These are phyloP conservation scores for Quadroppia sp. DNA, from an alignment of 2,888 invertebrate genomes.

Conservation along the genomic window DNA sequence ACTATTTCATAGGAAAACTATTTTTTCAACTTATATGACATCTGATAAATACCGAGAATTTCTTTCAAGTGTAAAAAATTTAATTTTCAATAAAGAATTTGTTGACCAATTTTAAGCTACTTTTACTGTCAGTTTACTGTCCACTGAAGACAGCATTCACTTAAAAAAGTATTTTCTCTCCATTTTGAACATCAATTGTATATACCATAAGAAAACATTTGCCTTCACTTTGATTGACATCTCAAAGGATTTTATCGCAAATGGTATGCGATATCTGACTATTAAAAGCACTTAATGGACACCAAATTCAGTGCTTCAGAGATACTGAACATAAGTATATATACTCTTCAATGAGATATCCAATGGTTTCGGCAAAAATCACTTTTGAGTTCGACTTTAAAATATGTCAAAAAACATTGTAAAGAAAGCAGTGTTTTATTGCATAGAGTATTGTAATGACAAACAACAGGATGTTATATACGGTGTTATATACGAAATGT, in stretches of 20 bases:
- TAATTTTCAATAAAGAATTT: background rate
- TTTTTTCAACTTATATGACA: too few relatives aligned
- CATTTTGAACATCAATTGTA: background rate
- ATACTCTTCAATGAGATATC: too few relatives aligned
- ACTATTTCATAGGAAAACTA: too few relatives aligned
- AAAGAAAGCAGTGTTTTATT: too few relatives aligned
- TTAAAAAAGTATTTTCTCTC: background rate
- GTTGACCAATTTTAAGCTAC: background rate
- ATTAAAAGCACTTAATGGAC: background rate
- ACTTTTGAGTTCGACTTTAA: too few relatives aligned
- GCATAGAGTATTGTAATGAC: background rate
- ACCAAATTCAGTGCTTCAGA: background rate
- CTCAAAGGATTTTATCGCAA: background rate
- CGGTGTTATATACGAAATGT: too few relatives aligned
- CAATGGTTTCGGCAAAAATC: too few relatives aligned
- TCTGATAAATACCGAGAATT: too few relatives aligned
- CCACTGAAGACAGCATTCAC: background rate
- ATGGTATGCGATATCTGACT: background rate
- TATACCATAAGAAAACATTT: background rate
- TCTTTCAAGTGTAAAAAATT: too few relatives aligned
- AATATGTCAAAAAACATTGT: too few relatives aligned
- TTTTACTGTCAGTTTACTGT: background rate
- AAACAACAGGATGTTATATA: conserved; percentile 26
- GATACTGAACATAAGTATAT: too few relatives aligned
- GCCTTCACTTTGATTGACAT: background rate